phyloP scores from a whole-genome alignment of 2,888 invertebrate genomes.

The Parthenolecanium corni region DNA sequence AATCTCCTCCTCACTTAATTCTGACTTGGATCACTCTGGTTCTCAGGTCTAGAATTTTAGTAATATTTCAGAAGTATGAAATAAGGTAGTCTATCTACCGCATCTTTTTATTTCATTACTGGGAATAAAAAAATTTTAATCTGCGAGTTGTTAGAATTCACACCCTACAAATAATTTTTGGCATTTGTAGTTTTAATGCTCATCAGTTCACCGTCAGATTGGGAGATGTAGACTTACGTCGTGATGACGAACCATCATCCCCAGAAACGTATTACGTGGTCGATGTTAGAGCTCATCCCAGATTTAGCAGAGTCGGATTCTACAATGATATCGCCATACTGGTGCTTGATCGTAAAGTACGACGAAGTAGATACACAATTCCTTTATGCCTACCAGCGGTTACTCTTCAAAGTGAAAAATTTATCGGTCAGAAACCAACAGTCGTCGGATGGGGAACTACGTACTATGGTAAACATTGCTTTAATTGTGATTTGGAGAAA shows the following conservation, averaged over 20 bases:
- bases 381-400: conserved; percentile 70
- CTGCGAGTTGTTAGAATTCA: too few species aligned
- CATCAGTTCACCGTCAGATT: conserved; percentile 79
- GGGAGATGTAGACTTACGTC: conserved; percentile 74
- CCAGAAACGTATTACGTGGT: conserved; percentile 67
- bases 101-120: too few species aligned
- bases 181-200: conserved; percentile 60
- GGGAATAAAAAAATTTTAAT: too few species aligned
- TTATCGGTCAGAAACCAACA: conserved; percentile 64
- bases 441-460: conserved; percentile 91
- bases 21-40: too few species aligned
- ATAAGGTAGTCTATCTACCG: too few species aligned
- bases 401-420: conserved; percentile 44
- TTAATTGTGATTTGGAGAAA: background rate
- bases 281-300: conserved; percentile 67
- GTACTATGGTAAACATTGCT: conserved; percentile 51
- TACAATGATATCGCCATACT: conserved; percentile 89
- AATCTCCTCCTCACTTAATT: too few species aligned
- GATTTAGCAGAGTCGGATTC: conserved; percentile 81
- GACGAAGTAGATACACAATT: conserved; percentile 71
- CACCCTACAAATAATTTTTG: too few species aligned
- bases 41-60: too few species aligned
- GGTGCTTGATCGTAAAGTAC: conserved; percentile 57
- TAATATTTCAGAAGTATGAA: too few species aligned
- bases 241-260: conserved; percentile 72